These are phyloP conservation scores for Podargus strigoides DNA, from an alignment of 2,797 vertebrate genomes.

Conservation along the genomic window DNA sequence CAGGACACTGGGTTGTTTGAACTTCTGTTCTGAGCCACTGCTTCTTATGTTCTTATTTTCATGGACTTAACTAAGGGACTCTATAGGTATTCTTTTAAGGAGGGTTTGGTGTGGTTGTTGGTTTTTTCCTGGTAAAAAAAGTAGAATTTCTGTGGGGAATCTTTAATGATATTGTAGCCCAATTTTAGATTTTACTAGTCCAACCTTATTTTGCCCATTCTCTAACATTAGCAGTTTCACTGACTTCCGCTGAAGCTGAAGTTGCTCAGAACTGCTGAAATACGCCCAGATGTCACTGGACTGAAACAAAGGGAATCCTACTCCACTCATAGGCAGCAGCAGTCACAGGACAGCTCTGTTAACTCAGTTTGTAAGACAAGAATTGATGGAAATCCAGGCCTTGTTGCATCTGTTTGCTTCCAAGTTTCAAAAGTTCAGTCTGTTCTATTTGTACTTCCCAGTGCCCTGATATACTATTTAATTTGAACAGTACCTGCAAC, in stretches of 20 bases:
- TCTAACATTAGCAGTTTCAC: neutral
- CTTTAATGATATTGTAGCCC: neutral
- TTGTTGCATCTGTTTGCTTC: neutral
- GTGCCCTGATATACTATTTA: neutral
- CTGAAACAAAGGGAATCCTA: constrained; percentile 3
- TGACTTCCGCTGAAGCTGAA: neutral
- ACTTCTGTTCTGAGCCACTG: neutral
- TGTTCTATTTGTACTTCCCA: neutral
- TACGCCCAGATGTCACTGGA: neutral
- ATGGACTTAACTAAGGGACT: neutral
- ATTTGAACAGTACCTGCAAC: neutral
- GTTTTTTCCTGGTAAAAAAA: neutral
- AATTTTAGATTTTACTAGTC: neutral
- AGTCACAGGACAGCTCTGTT: neutral
- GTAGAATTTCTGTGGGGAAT: neutral
- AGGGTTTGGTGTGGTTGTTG: neutral
- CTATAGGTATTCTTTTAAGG: neutral
- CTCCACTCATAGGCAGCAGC: neutral
- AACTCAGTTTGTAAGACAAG: neutral
- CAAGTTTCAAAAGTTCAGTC: constrained; percentile 14
- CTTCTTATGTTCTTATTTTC: neutral
- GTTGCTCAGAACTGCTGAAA: neutral
- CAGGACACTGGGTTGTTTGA: neutral
- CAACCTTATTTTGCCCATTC: neutral
- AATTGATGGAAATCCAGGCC: neutral